Evolutionary conservation across 2,888 invertebrate species (phyloP).

Genomic region (Oligia latruncula): DNA sequence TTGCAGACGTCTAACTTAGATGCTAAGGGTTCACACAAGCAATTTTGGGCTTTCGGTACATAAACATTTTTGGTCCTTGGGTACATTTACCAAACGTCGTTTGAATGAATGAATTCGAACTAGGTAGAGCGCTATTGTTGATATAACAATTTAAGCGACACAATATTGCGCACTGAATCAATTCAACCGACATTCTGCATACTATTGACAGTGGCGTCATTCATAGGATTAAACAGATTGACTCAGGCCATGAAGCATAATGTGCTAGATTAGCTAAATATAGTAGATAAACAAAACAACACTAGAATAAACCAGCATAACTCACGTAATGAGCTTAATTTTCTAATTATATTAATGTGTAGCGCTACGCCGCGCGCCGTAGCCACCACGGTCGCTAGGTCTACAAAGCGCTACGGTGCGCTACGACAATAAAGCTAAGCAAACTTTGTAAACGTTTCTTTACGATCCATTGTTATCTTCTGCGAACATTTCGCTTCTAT

Average conservation of each 20-base stretch:
- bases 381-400: conserved; percentile 26
- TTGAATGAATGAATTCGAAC: not conserved
- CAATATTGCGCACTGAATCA: conserved; percentile 15
- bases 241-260: not conserved
- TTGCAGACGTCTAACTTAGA: conserved; percentile 21
- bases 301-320: conserved; percentile 2
- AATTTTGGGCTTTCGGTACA: conserved; percentile 1
- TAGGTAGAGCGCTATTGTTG: not conserved
- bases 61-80: not conserved
- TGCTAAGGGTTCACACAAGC: conserved; percentile 1
- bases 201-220: conserved; percentile 7
- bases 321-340: conserved; percentile 38
- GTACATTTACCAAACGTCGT: not conserved
- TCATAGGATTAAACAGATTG: conserved; percentile 30
- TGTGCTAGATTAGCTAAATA: conserved; percentile 8
- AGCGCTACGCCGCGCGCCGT: conserved; percentile 53
- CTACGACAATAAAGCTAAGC: conserved; percentile 56
- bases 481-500: conserved; percentile 41
- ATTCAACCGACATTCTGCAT: conserved; percentile 22
- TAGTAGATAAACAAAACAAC: conserved; percentile 13
- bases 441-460: conserved; percentile 55
- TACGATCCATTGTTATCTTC: conserved; percentile 51
- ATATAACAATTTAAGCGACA: not conserved
- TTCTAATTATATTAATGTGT: conserved; percentile 44
- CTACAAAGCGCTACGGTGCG: conserved; percentile 56